These are phyloP conservation scores for Cercopithecus diana DNA, from an alignment of 2,797 vertebrate genomes.

Conservation along the genomic window DNA sequence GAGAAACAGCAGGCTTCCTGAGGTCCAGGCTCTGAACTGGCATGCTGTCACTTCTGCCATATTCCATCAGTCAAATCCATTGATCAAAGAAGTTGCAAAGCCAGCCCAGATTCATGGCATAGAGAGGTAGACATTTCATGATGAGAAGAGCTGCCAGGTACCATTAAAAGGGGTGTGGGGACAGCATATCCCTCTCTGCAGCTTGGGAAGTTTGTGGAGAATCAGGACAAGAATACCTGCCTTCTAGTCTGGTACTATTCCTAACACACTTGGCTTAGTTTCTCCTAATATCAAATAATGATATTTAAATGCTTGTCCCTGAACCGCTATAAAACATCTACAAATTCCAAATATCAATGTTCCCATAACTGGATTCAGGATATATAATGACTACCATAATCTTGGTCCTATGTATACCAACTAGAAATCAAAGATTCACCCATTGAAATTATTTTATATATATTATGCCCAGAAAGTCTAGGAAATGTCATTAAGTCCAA, in stretches of 20 bases:
- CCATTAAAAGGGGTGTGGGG: neutral
- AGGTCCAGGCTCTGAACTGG: neutral
- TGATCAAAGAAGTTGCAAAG: neutral
- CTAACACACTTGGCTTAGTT: neutral
- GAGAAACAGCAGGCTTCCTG: neutral
- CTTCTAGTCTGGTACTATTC: neutral
- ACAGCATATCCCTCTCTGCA: neutral
- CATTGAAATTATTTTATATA: constrained; percentile 22
- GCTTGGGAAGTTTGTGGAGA: neutral
- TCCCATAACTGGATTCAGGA: neutral
- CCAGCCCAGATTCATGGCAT: neutral
- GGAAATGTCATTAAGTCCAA: constrained; percentile 11
- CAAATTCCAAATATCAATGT: neutral
- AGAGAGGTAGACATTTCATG: neutral
- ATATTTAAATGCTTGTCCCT: neutral
- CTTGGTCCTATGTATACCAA: neutral
- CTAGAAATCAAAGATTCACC: neutral
- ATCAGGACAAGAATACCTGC: neutral
- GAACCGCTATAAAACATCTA: neutral
- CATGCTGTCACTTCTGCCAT: neutral
- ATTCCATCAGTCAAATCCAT: neutral
- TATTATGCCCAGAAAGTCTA: neutral
- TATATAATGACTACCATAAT: neutral
- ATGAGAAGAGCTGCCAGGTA: neutral
- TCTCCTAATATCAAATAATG: neutral